phyloP scores from a whole-genome alignment of 2,797 vertebrate species.

The Pangasius macronema region DNA sequence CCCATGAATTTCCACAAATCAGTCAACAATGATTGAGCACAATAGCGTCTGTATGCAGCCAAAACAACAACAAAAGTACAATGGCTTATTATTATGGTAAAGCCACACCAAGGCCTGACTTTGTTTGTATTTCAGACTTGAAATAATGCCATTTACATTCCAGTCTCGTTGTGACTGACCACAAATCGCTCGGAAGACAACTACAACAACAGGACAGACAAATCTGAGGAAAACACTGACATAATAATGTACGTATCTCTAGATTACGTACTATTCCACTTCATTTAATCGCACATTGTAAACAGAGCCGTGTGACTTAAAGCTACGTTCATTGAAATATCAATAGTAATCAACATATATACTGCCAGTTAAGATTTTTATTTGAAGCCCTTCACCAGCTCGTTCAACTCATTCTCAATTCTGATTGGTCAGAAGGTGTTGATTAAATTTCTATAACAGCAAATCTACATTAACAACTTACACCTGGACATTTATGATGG shows the following conservation, averaged over 20 bases:
- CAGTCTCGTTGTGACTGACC: too few relatives aligned
- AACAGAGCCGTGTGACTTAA: background rate
- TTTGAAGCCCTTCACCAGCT: background rate
- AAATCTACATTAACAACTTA: background rate
- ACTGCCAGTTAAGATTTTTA: background rate
- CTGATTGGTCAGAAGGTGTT: background rate
- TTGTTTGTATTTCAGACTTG: too few relatives aligned
- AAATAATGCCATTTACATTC: too few relatives aligned
- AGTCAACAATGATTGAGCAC: conserved; percentile 27
- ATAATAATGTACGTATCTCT: background rate
- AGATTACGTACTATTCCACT: background rate
- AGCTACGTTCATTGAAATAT: background rate
- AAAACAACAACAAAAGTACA: conserved; percentile 43
- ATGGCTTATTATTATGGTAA: conserved; percentile 28
- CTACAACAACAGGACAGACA: background rate
- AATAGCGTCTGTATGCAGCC: conserved; percentile 35
- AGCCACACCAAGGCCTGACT: background rate
- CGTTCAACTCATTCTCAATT: background rate
- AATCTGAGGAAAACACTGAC: conserved; percentile 22
- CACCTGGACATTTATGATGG: background rate
- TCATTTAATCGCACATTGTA: background rate
- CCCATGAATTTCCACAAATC: conserved; percentile 14
- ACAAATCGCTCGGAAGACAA: too few relatives aligned
- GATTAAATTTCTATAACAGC: background rate
- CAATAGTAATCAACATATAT: background rate